Evolutionary conservation across 1,140 invertebrate genomes (phyloP).

Genomic region (Caligus rogercresseyi): DNA sequence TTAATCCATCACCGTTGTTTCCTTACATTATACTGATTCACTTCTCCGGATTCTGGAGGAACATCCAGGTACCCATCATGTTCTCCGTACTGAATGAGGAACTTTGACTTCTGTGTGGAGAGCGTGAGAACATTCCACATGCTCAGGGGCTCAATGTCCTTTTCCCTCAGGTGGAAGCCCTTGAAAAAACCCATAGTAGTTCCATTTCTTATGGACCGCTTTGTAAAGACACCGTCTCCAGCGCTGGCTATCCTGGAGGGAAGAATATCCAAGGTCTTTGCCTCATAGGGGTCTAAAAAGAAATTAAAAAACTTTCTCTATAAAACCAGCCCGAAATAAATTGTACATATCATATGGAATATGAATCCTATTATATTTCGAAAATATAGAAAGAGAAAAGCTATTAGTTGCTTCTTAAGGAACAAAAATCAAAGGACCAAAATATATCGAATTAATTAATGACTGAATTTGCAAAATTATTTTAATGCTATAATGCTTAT

Average conservation of each 20-base stretch:
- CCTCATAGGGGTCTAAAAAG: background rate
- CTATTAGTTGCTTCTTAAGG: too few species aligned
- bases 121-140: background rate
- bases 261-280: background rate
- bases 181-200: background rate
- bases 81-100: background rate
- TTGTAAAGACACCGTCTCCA: background rate
- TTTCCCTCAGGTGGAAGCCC: background rate
- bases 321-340: too few species aligned
- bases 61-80: background rate
- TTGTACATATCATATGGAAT: too few species aligned
- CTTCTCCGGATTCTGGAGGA: background rate
- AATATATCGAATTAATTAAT: too few species aligned
- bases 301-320: too few species aligned
- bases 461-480: too few species aligned
- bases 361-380: too few species aligned
- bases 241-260: background rate
- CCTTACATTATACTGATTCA: background rate
- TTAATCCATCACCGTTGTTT: too few species aligned
- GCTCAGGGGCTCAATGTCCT: background rate
- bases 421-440: too few species aligned
- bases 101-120: background rate
- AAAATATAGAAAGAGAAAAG: too few species aligned
- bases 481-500: too few species aligned
- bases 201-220: background rate